phyloP scores from a whole-genome alignment of 2,888 invertebrate genomes.

The Sarcophaga carnaria region DNA sequence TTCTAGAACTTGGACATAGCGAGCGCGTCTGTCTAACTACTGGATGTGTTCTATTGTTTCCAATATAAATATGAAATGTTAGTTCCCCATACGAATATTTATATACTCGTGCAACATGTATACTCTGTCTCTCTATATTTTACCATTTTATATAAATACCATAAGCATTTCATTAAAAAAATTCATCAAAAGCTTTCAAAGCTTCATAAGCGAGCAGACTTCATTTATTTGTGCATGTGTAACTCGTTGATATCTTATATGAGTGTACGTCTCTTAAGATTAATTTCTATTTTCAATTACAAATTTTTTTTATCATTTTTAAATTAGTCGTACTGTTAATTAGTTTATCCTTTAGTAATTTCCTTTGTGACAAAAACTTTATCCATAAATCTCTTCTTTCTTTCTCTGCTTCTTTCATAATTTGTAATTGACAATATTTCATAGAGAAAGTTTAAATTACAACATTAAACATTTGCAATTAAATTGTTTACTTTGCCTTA shows the following conservation, averaged over 20 bases:
- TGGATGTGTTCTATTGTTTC: too few species aligned
- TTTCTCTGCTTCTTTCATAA: not conserved
- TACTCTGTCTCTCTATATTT: too few species aligned
- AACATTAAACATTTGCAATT: slow-evolving; percentile 11
- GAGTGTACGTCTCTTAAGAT: too few species aligned
- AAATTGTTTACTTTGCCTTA: slow-evolving; percentile 8
- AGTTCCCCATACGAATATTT: too few species aligned
- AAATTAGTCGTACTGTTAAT: slow-evolving; percentile 7
- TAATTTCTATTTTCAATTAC: not conserved
- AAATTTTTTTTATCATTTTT: not conserved
- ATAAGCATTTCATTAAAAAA: not conserved
- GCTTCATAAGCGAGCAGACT: too few species aligned
- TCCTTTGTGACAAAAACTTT: not conserved
- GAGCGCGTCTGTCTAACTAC: too few species aligned
- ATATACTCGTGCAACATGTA: too few species aligned
- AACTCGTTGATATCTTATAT: too few species aligned
- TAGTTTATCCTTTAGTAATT: slow-evolving; percentile 46
- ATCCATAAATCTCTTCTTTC: not conserved
- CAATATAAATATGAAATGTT: too few species aligned
- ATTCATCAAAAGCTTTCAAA: not conserved
- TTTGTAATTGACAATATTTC: slow-evolving; percentile 15
- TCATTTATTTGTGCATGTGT: too few species aligned
- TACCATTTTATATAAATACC: not conserved
- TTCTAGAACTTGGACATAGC: too few species aligned
- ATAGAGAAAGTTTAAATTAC: slow-evolving; percentile 2